Percentiles rank a stretch among this genome's conserved stretches.
These are phyloP conservation scores for Motacilla tschutschensis DNA, from an alignment of 2,113 vertebrate species.

Conservation along the genomic window DNA sequence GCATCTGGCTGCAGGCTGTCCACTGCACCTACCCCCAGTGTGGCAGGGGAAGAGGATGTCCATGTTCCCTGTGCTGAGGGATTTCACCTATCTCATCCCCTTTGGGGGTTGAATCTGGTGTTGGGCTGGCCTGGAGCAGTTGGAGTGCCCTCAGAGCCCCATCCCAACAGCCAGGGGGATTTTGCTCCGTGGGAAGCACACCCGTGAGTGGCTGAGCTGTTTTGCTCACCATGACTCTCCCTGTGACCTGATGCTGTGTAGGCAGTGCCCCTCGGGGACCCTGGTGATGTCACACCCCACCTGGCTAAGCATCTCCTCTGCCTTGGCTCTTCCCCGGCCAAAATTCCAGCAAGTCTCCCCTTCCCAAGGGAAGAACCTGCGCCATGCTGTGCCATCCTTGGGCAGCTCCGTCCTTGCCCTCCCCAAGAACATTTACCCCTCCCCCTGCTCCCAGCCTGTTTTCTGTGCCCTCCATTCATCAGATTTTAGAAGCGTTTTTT, in stretches of 20 bases:
- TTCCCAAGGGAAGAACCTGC: background rate
- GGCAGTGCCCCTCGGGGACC: background rate
- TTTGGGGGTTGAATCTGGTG: background rate
- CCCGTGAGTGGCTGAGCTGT: rapidly evolving
- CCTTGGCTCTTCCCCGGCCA: background rate
- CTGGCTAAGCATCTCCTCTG: background rate
- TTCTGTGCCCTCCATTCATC: conserved; percentile 68
- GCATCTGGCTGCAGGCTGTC: background rate
- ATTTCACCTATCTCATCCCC: background rate
- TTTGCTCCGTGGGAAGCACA: background rate
- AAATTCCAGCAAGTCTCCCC: rapidly evolving
- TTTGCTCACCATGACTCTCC: background rate
- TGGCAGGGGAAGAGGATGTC: background rate
- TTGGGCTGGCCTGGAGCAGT: background rate
- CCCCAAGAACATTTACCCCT: background rate
- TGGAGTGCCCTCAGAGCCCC: background rate
- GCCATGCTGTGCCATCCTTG: background rate
- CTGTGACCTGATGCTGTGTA: background rate
- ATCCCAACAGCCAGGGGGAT: rapidly evolving
- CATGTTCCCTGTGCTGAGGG: background rate
- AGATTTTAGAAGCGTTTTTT: conserved; percentile 24
- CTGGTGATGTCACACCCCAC: background rate
- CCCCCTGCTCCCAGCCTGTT: background rate
- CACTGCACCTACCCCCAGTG: background rate
- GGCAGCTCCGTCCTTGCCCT: background rate